These are phyloP conservation scores for Cylindroiulus punctatus DNA, from an alignment of 2,888 invertebrate genomes.

Conservation along the genomic window DNA sequence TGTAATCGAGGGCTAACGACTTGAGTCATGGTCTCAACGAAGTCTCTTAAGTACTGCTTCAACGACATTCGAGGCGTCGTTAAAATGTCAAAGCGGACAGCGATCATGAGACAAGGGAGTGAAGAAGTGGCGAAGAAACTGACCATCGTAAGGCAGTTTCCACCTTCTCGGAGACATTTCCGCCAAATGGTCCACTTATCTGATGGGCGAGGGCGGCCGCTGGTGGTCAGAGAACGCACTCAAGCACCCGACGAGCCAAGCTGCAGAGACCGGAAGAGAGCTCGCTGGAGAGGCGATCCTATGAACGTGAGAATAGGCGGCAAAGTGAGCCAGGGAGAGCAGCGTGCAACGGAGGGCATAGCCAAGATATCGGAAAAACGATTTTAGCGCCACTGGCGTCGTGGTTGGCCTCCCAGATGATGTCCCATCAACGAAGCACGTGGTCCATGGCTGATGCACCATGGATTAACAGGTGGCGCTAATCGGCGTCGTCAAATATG, in stretches of 20 bases:
- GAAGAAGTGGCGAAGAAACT: neutral
- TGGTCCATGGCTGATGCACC: no score
- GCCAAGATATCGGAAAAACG: slow-evolving; percentile 29
- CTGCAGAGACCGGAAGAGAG: neutral
- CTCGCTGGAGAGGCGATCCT: neutral
- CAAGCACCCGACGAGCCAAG: neutral
- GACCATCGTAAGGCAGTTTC: neutral
- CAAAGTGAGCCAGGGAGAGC: neutral
- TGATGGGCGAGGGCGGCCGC: neutral
- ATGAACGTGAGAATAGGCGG: neutral
- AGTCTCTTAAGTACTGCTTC: slow-evolving; percentile 21
- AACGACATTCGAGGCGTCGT: slow-evolving; percentile 7
- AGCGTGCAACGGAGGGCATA: neutral
- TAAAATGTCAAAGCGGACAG: slow-evolving; percentile 38
- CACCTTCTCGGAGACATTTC: neutral
- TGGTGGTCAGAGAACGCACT: neutral
- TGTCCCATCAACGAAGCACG: no score
- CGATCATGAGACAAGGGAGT: slow-evolving; percentile 15
- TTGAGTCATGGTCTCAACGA: neutral
- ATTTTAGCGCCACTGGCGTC: neutral
- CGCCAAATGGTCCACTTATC: neutral
- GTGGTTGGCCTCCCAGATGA: neutral
- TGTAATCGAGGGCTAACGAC: slow-evolving; percentile 8
- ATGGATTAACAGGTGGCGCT: no score
- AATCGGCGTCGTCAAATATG: no score